Evolutionary conservation across 23 tunicate genomes (phyloP).

Genomic region (Ascidia mentula): DNA sequence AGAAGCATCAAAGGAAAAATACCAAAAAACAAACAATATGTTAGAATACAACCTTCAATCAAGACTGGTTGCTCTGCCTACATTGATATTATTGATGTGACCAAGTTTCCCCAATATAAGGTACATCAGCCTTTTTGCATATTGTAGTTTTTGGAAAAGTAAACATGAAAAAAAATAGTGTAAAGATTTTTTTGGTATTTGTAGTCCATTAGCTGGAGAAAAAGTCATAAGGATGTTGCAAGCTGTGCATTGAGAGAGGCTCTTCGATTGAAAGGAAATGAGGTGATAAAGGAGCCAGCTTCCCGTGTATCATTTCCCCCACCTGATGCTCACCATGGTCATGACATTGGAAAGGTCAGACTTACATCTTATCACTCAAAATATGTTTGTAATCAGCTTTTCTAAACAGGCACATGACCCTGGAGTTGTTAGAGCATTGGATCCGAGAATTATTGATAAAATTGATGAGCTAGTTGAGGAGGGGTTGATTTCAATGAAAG

Average conservation of each 20-base stretch:
- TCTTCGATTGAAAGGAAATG: not conserved
- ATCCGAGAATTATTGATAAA: not conserved
- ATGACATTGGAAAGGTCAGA: not conserved
- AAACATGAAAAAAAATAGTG: not conserved
- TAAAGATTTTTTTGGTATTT: too few relatives aligned
- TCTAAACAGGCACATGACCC: not conserved
- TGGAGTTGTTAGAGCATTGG: not conserved
- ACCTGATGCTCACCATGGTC: slow-evolving; percentile 1
- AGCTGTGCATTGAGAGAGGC: not conserved
- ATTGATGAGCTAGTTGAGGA: not conserved
- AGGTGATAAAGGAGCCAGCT: not conserved
- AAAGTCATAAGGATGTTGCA: not conserved
- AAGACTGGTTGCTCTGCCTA: not conserved
- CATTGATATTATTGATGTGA: not conserved
- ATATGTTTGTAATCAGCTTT: too few relatives aligned
- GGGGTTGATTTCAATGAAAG: not conserved
- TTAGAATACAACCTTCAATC: not conserved
- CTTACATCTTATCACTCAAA: too few relatives aligned
- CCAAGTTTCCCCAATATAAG: not conserved
- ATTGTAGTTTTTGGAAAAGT: too few relatives aligned
- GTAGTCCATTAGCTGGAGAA: not conserved
- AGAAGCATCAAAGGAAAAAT: not conserved
- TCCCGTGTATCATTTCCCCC: not conserved
- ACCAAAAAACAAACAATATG: not conserved
- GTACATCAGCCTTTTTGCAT: too few relatives aligned